These are phyloP conservation scores for Ormyrus thymus DNA, from an alignment of 2,888 invertebrate genomes.

Conservation along the genomic window DNA sequence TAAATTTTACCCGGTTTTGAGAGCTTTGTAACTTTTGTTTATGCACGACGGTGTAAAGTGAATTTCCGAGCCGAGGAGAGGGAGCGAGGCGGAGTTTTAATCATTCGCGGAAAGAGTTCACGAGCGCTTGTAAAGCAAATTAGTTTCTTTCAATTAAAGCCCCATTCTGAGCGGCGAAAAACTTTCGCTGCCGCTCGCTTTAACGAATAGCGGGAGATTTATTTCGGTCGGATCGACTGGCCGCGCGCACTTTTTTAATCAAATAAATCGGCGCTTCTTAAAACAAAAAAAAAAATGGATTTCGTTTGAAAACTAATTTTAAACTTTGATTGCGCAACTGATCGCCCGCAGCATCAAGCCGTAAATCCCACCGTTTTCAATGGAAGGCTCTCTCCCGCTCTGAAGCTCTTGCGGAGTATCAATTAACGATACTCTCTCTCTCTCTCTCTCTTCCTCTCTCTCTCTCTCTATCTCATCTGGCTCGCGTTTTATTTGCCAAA, in stretches of 20 bases:
- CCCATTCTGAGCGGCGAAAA: no score
- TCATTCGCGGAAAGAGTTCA: no score
- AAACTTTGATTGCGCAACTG: slow-evolving; percentile 31
- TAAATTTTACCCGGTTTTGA: no score
- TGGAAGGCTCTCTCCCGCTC: not conserved
- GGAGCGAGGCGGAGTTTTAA: no score
- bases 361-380: slow-evolving; percentile 16
- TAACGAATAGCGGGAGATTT: no score
- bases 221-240: not conserved
- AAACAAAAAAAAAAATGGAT: not conserved
- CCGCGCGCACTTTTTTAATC: slow-evolving; percentile 10
- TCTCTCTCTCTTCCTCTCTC: not conserved
- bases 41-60: no score
- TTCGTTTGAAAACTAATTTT: slow-evolving; percentile 24
- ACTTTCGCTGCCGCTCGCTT: no score
- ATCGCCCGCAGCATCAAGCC: not conserved
- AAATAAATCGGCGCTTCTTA: not conserved
- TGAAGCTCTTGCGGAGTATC: slow-evolving; percentile 4
- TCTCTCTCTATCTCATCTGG: not conserved
- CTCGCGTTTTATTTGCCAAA: slow-evolving; percentile 12
- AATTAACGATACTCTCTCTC: slow-evolving; percentile 11
- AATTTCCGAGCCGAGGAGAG: no score
- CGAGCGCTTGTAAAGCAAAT: no score
- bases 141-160: no score
- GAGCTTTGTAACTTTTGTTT: no score